Evolutionary conservation across 1,140 invertebrate species (phyloP).

Genomic region (Sminthurinus signatus): DNA sequence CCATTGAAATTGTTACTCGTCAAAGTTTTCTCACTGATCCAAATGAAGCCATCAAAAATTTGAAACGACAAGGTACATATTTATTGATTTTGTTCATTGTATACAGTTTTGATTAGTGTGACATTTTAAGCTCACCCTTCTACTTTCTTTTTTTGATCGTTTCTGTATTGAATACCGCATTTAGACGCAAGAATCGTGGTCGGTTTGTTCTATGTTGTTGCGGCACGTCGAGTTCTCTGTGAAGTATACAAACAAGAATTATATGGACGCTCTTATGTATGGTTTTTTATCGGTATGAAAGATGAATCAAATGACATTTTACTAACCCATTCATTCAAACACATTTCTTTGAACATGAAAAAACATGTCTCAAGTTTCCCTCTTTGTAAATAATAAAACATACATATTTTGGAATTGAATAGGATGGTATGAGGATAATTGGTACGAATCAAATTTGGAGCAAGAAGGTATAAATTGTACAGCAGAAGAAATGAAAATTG

Average conservation of each 20-base stretch:
- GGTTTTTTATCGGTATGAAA: slow-evolving; percentile 98
- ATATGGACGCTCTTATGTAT: slow-evolving; percentile 94
- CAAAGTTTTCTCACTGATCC: slow-evolving; percentile 97
- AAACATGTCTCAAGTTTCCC: too few relatives aligned
- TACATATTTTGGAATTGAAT: too few relatives aligned
- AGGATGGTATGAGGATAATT: slow-evolving; percentile 99
- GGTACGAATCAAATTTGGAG: slow-evolving; percentile 73
- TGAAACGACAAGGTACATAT: slow-evolving; percentile 57
- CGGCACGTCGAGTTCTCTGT: slow-evolving; percentile 89
- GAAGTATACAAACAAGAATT: slow-evolving; percentile 93
- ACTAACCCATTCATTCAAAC: too few relatives aligned
- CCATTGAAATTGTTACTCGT: slow-evolving; percentile 88
- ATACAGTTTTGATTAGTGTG: background rate
- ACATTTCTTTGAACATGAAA: too few relatives aligned
- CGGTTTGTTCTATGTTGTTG: slow-evolving; percentile 95
- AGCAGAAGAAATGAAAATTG: slow-evolving; percentile 80
- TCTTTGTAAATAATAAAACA: too few relatives aligned
- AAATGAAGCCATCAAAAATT: slow-evolving; percentile 88
- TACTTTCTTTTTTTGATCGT: background rate
- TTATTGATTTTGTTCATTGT: too few relatives aligned
- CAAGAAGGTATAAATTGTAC: slow-evolving; percentile 83
- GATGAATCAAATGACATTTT: too few relatives aligned
- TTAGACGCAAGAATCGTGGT: slow-evolving; percentile 96
- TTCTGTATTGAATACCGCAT: too few relatives aligned
- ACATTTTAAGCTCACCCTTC: background rate